phyloP scores from a whole-genome alignment of 2,888 invertebrate genomes.

The Calephelis perditalis region DNA sequence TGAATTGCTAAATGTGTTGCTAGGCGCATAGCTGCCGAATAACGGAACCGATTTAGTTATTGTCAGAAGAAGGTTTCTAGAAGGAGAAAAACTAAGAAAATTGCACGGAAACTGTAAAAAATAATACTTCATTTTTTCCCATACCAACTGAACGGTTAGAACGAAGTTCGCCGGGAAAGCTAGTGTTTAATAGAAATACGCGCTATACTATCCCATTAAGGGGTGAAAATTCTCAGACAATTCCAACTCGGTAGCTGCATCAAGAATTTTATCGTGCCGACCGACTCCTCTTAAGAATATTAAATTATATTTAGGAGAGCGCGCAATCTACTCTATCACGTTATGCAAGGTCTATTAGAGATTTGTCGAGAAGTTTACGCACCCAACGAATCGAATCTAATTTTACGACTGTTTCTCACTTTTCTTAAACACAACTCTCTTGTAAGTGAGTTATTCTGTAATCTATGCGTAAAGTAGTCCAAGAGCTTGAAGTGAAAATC shows the following conservation, averaged over 20 bases:
- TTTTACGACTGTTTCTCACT: not conserved
- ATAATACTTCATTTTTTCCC: no score
- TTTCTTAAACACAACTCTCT: not conserved
- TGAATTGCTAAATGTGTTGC: no score
- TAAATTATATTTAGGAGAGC: constrained; percentile 32
- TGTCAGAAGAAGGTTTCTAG: no score
- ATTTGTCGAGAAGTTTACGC: constrained; percentile 5
- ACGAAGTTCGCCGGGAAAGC: no score
- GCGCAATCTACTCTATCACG: constrained; percentile 23
- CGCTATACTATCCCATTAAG: constrained; percentile 18
- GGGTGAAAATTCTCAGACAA: constrained; percentile 49
- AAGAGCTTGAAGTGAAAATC: no score
- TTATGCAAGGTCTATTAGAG: constrained; percentile 6
- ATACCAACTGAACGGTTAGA: no score
- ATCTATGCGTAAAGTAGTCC: no score
- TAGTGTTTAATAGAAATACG: not conserved
- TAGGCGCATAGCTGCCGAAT: no score
- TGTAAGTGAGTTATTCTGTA: no score
- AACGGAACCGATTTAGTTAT: no score
- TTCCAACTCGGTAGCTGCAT: constrained; percentile 55
- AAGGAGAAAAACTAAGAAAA: no score
- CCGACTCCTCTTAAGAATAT: constrained; percentile 34
- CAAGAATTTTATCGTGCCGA: constrained; percentile 58
- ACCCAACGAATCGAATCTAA: constrained; percentile 2
- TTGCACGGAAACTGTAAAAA: no score